These are phyloP conservation scores for Philotrypesis tridentata DNA, from an alignment of 1,140 invertebrate species.

Conservation along the genomic window DNA sequence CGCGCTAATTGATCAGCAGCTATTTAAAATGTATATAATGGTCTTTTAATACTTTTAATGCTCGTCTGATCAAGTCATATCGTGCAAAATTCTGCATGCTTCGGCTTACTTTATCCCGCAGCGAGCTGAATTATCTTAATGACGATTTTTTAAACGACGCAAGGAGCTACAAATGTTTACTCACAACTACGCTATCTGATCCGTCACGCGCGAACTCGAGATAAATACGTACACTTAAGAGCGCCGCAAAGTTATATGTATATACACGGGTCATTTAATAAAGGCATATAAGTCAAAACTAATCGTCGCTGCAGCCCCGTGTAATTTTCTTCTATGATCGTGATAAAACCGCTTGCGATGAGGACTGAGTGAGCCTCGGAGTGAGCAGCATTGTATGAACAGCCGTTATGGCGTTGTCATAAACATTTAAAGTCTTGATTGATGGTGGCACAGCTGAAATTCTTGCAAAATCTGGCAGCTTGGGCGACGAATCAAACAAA, in stretches of 20 bases:
- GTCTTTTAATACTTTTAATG: background rate
- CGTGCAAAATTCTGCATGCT: background rate
- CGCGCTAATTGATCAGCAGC: too few relatives aligned
- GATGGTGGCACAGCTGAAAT: background rate
- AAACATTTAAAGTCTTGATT: background rate
- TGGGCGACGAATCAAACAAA: constrained; percentile 3
- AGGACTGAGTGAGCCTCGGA: too few relatives aligned
- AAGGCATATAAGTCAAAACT: constrained; percentile 28
- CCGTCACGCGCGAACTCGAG: constrained; percentile 26
- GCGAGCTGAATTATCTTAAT: constrained; percentile 28
- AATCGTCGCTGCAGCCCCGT: background rate
- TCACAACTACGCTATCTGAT: constrained; percentile 30
- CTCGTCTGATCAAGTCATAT: constrained; percentile 13
- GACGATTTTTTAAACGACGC: constrained; percentile 22
- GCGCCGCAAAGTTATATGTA: background rate
- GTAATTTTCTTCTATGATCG: constrained; percentile 19
- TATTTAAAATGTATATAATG: too few relatives aligned
- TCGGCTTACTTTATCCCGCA: background rate
- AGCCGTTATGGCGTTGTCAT: background rate
- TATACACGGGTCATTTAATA: constrained; percentile 8
- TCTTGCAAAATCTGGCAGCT: constrained; percentile 10
- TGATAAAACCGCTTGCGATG: background rate
- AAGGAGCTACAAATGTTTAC: constrained; percentile 33
- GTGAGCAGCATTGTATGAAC: background rate
- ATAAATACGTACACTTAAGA: constrained; percentile 17